phyloP scores from a whole-genome alignment of 1,140 invertebrate genomes.

The Rhynchophorus ferrugineus region DNA sequence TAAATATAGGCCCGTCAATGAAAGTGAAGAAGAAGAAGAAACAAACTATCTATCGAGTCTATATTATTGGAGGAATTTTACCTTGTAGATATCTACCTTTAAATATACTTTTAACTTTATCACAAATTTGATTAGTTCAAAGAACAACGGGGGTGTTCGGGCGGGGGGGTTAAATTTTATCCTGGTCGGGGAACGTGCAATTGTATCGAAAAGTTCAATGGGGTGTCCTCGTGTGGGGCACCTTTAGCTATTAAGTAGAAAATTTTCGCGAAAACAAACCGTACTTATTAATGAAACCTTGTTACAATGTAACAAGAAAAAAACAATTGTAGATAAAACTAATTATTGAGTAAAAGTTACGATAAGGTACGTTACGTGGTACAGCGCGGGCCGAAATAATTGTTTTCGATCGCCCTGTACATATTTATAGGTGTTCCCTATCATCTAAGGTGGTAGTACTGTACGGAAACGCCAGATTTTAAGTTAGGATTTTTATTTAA shows the following conservation, averaged over 20 bases:
- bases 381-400: no score
- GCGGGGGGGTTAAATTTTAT: not conserved
- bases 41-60: no score
- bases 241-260: not conserved
- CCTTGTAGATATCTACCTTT: no score
- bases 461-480: not conserved
- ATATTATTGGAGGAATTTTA: no score
- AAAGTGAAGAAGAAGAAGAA: no score
- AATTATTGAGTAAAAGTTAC: no score
- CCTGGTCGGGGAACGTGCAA: not conserved
- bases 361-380: no score
- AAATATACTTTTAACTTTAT: no score
- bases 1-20: no score
- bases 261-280: not conserved
- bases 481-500: not conserved
- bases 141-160: not conserved
- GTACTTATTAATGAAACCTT: not conserved
- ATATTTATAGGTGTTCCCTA: not conserved
- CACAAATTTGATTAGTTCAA: not conserved
- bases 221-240: not conserved
- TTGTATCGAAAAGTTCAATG: not conserved
- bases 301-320: not conserved
- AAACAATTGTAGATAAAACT: not conserved
- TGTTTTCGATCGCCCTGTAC: not conserved
- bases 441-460: not conserved